Conservation (phyloP, 2,888 invertebrate genomes). For the Tetheella fluctuosa region DNA sequence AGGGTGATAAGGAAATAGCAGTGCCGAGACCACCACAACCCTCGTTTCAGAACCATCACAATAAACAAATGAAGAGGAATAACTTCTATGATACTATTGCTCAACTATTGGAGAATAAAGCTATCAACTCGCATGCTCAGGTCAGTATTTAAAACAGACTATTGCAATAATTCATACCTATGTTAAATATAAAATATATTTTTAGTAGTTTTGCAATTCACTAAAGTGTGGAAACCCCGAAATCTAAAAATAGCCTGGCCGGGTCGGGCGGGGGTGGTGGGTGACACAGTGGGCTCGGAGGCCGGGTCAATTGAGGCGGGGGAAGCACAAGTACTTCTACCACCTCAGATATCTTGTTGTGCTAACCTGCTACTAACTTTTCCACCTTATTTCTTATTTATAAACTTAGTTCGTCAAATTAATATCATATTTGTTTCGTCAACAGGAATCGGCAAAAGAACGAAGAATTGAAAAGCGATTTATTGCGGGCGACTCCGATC, state of each 20-base stretch:
- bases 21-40: conserved; percentile 84
- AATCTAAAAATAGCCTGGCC: conserved; percentile 78
- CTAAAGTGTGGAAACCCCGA: conserved; percentile 60
- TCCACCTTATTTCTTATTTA: conserved; percentile 5
- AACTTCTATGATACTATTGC: conserved; percentile 81
- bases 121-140: conserved; percentile 80
- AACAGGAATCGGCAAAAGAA: conserved; percentile 62
- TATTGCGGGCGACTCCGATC: conserved; percentile 85
- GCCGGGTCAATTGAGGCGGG: conserved; percentile 75
- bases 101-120: conserved; percentile 72
- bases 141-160: conserved; percentile 68
- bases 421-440: conserved; percentile 38
- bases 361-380: conserved; percentile 23
- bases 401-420: conserved; percentile 22
- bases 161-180: conserved; percentile 24
- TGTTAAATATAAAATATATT: conserved; percentile 31
- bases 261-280: conserved; percentile 67
- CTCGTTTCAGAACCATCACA: conserved; percentile 61
- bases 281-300: conserved; percentile 72
- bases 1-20: conserved; percentile 87
- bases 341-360: conserved; percentile 43
- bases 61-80: conserved; percentile 54
- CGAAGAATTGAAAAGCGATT: conserved; percentile 86
- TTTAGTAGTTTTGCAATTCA: conserved; percentile 47
- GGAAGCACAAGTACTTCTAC: conserved; percentile 44